Percentiles rank a stretch among this genome's conserved stretches.
Conservation (phyloP, 2,888 invertebrate genomes). For the Drosophila nigritarsus region DNA sequence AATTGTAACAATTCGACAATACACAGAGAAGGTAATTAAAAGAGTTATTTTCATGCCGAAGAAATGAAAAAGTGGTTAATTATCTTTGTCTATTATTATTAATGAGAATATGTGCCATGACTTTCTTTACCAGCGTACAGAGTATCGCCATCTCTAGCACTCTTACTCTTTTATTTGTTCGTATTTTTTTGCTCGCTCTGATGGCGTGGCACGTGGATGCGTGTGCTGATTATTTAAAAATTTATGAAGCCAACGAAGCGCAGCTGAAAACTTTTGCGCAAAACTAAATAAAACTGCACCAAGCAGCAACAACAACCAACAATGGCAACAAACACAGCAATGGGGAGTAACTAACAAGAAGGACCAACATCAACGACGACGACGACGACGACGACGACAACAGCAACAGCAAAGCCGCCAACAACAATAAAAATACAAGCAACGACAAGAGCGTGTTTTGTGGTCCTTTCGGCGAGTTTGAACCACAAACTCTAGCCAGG, state of each 20-base stretch:
- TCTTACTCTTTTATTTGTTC: background rate
- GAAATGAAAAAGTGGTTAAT: background rate
- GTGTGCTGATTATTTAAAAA: constrained; percentile 81
- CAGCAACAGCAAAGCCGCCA: constrained; percentile 31
- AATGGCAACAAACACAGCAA: constrained; percentile 26
- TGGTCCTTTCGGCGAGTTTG: constrained; percentile 61
- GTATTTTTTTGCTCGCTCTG: constrained; percentile 1
- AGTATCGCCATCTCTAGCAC: background rate
- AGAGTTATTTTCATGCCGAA: background rate
- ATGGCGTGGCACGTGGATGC: constrained; percentile 65
- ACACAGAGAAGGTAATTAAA: background rate
- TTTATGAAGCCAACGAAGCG: constrained; percentile 79
- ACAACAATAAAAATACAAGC: constrained; percentile 42
- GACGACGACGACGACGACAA: constrained; percentile 7
- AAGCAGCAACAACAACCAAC: constrained; percentile 17
- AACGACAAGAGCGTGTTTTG: constrained; percentile 47
- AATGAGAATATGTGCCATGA: background rate
- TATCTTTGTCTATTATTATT: background rate
- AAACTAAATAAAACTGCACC: constrained; percentile 78
- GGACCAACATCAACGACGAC: constrained; percentile 49
- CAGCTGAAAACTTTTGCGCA: constrained; percentile 77
- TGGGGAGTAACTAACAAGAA: constrained; percentile 62
- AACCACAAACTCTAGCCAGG: constrained; percentile 56
- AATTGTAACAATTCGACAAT: background rate
- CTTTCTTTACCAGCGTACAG: background rate